Percentiles rank a stretch among this genome's conserved stretches.
These are phyloP conservation scores for Tetranychus piercei DNA, from an alignment of 2,888 invertebrate species.

Conservation along the genomic window DNA sequence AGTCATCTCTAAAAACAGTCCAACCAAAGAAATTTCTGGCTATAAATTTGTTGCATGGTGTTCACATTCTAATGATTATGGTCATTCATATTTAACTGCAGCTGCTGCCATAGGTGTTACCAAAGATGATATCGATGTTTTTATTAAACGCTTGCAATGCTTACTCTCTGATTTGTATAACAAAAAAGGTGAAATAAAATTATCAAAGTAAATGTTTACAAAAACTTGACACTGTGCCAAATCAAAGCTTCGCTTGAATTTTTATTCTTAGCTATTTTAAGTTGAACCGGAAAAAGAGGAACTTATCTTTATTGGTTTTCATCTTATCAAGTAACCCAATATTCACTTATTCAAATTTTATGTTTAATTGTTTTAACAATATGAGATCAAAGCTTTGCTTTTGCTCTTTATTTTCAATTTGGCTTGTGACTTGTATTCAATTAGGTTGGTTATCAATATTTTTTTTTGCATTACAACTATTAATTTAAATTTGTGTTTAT, in stretches of 20 bases:
- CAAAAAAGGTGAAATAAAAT: not conserved
- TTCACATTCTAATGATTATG: constrained; percentile 43
- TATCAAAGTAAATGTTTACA: not conserved
- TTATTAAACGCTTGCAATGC: constrained; percentile 46
- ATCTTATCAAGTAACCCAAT: not conserved
- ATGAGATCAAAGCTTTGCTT: not conserved
- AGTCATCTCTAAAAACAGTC: constrained; percentile 30
- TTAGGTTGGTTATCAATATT: not conserved
- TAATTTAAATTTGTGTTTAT: not conserved
- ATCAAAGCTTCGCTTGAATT: not conserved
- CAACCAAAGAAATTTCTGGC: constrained; percentile 25
- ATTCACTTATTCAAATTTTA: not conserved
- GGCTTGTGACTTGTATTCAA: not conserved
- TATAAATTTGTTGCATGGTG: constrained; percentile 45
- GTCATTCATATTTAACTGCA: constrained; percentile 49
- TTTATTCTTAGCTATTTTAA: not conserved
- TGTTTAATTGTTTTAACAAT: not conserved
- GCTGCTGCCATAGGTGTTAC: constrained; percentile 52
- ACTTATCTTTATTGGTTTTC: not conserved
- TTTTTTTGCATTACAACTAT: not conserved
- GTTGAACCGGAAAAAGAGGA: constrained; percentile 3
- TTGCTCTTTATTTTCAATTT: not conserved
- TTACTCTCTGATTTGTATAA: constrained; percentile 4
- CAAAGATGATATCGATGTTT: constrained; percentile 47
- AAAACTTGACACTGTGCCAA: not conserved